Evolutionary conservation across 2,888 invertebrate genomes (phyloP).

Genomic region (Acrobasis suavella): DNA sequence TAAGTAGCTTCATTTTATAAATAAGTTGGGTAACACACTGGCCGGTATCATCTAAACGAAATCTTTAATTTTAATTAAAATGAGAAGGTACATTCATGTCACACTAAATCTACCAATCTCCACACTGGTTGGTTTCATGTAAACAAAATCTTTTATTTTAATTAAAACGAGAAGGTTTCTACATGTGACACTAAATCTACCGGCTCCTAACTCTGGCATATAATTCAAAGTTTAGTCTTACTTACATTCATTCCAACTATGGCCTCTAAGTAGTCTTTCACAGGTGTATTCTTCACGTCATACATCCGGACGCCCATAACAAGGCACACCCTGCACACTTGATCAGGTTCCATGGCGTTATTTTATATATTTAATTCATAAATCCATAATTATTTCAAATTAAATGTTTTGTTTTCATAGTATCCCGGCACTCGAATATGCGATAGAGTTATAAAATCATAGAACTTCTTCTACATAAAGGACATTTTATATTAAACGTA

Average conservation of each 20-base stretch:
- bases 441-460: slow-evolving; percentile 69
- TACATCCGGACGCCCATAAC: slow-evolving; percentile 58
- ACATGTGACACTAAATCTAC: too few species aligned
- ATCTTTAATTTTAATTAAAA: too few species aligned
- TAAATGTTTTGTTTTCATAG: slow-evolving; percentile 43
- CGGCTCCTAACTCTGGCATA: too few species aligned
- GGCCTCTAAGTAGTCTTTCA: slow-evolving; percentile 56
- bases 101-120: too few species aligned
- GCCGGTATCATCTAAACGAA: too few species aligned
- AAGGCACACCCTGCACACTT: slow-evolving; percentile 70
- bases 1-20: too few species aligned
- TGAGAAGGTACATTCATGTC: too few species aligned
- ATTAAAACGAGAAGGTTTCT: too few species aligned
- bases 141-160: too few species aligned
- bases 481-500: slow-evolving; percentile 8
- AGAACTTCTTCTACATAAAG: slow-evolving; percentile 58
- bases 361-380: slow-evolving; percentile 22
- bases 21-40: too few species aligned
- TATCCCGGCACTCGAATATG: slow-evolving; percentile 47
- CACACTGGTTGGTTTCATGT: too few species aligned
- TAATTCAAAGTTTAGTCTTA: slow-evolving; percentile 24
- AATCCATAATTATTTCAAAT: slow-evolving; percentile 25
- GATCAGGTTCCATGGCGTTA: slow-evolving; percentile 53
- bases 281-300: slow-evolving; percentile 50
- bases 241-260: slow-evolving; percentile 62